Percentiles rank a stretch among this genome's conserved stretches.
Evolutionary conservation across 2,113 vertebrate genomes (phyloP).

Genomic region (Dissostichus mawsoni): DNA sequence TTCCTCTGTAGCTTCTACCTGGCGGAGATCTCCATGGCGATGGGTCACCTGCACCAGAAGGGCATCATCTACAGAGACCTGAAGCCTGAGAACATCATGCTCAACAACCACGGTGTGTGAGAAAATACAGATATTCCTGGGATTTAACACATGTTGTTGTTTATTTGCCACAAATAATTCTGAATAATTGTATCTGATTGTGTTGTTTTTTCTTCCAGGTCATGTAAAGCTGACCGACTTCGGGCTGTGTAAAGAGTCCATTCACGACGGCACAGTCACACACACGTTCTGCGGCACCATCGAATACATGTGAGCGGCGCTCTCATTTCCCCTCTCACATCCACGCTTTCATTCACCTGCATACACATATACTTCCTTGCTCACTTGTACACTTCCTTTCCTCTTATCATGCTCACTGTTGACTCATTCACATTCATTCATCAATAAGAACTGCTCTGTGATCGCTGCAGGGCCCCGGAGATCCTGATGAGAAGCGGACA

Average conservation of each 20-base stretch:
- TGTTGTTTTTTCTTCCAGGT: constrained; percentile 81
- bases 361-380: neutral
- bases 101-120: constrained; percentile 93
- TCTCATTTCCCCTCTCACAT: neutral
- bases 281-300: constrained; percentile 99
- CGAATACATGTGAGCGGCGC: constrained; percentile 95
- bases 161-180: neutral
- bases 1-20: constrained; percentile 92
- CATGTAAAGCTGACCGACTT: constrained; percentile 99
- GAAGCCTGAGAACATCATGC: constrained; percentile 99
- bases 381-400: too few species aligned
- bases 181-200: neutral
- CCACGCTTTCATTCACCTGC: too few species aligned
- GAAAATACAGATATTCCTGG: neutral
- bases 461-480: constrained; percentile 92
- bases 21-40: constrained; percentile 99
- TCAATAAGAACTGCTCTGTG: neutral
- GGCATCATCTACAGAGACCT: constrained; percentile 99
- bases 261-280: constrained; percentile 99
- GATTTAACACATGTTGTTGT: neutral
- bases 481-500: constrained; percentile 99
- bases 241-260: constrained; percentile 98
- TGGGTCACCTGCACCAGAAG: constrained; percentile 99
- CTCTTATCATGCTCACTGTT: neutral
- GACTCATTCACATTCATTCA: neutral